phyloP scores from a whole-genome alignment of 1,140 invertebrate genomes.

The Pseudomyrmex dendroicus region DNA sequence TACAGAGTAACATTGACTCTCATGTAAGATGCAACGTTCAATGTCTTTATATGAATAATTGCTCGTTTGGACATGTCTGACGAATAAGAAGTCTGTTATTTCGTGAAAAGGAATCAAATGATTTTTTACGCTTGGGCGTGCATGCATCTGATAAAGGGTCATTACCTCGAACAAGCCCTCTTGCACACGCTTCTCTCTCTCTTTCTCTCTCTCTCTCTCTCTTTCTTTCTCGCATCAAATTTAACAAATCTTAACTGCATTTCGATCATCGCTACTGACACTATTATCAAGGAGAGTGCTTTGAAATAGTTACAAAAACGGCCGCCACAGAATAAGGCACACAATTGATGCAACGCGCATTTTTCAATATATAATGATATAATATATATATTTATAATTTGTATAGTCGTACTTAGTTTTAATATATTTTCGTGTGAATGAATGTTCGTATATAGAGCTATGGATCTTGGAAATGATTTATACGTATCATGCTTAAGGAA shows the following conservation, averaged over 20 bases:
- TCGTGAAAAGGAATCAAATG: constrained; percentile 63
- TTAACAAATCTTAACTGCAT: constrained; percentile 56
- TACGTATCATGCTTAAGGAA: constrained; percentile 65
- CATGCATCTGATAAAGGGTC: constrained; percentile 66
- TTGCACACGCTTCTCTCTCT: constrained; percentile 13
- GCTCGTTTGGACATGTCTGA: constrained; percentile 45
- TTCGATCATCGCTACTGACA: constrained; percentile 39
- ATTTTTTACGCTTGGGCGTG: constrained; percentile 40
- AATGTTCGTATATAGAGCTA: constrained; percentile 54
- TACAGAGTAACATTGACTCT: constrained; percentile 81
- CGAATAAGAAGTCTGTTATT: constrained; percentile 55
- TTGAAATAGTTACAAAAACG: constrained; percentile 83
- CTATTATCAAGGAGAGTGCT: constrained; percentile 65
- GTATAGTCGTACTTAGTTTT: constrained; percentile 69
- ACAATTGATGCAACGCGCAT: constrained; percentile 85
- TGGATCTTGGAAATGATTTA: constrained; percentile 67
- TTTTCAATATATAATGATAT: constrained; percentile 76
- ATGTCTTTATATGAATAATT: constrained; percentile 69
- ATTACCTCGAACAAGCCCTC: not conserved
- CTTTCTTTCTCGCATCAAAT: constrained; percentile 34
- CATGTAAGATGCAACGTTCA: constrained; percentile 75
- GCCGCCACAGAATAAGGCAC: constrained; percentile 85
- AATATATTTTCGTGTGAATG: constrained; percentile 68
- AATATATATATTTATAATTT: no score
- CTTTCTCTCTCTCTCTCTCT: not conserved